Base-by-base conservation (phyloP, 2,113 vertebrate species). In the Strix uralensis region DNA sequence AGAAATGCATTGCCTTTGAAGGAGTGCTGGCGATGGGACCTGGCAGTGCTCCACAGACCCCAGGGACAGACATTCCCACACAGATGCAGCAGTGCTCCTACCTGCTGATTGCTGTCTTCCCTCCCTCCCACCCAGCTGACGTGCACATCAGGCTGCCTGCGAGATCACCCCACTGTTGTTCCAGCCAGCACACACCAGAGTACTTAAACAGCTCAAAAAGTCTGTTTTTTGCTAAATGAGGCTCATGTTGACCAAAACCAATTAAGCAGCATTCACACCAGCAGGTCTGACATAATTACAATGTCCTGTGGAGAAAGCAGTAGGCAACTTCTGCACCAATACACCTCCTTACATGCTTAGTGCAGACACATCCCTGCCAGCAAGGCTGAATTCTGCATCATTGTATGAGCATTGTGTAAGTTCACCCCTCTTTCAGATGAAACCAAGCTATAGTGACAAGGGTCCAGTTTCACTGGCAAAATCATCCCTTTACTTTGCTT, bases 91-190 rank as follows among this genome's bases (percentile, higher is more conserved):
- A 26, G 16, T 22, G 36, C 18, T 82, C 46, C 59, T 38, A 30
- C 38, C 49, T 46, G 29, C 40, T 58, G 23, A 2, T 15, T 3
- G 1, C 42, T 15, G 9, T 6, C 51, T 62, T 74, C 36, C n/a
- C 42, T 62, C 34, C 29, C 44, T 62, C 47, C 30, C 10, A 5
- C 23, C 14, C 30, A 18, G 21, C 38, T 34, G 12, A 65, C 38
- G 74, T 55, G 65, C 49, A 81, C 52, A 42, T 3, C 19, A 36
- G 61, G 57, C 21, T 67, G 14, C 26, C 44, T 36, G n/a, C 7
- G 2, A 55, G 27, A 49, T 62, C 65, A 63, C 15, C 5, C 23
- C 1, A 0, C 5, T 13, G 17, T 18, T 44, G 8, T 20, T 38
- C 38, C 40, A 69, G 27, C 23, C 36, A 65, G 36, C 22, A 18